phyloP scores from a whole-genome alignment of 2,888 invertebrate genomes.

The Athrips mouffetella region DNA sequence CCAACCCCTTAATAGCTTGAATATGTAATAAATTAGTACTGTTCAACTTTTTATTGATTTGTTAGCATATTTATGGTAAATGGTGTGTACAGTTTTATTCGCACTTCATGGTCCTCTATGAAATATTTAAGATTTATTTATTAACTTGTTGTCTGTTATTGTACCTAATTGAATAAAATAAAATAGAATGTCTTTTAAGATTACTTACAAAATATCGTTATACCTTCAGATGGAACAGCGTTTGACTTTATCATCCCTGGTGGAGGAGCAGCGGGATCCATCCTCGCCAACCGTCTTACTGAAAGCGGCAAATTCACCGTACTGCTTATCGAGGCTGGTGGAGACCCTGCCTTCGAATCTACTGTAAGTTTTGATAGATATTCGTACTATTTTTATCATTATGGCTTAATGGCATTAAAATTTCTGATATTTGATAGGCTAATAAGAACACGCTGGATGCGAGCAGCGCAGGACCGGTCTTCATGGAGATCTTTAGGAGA shows the following conservation, averaged over 20 bases:
- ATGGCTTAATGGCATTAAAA: conserved; percentile 83
- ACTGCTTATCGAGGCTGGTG: conserved; percentile 82
- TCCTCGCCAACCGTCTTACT: conserved; percentile 33
- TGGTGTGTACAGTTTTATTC: no score
- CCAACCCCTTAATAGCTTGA: no score
- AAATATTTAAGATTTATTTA: no score
- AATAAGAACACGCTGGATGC: no score
- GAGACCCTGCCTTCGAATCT: conserved; percentile 23
- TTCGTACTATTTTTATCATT: conserved; percentile 76
- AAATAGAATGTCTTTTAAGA: background rate
- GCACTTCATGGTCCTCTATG: no score
- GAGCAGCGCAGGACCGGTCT: no score
- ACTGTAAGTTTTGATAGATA: conserved; percentile 15
- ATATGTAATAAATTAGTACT: no score
- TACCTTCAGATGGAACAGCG: conserved; percentile 30
- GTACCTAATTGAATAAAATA: background rate
- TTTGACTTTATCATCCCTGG: conserved; percentile 84
- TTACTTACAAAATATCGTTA: background rate
- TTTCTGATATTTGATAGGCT: no score
- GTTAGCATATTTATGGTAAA: no score
- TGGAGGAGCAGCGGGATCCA: conserved; percentile 75
- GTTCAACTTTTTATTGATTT: no score
- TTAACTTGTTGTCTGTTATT: no score
- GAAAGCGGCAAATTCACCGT: conserved; percentile 39
- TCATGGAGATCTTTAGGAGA: no score